Evolutionary conservation across 1,140 invertebrate species (phyloP), one percentile per base, ranked within the genome.

Genomic region (Drosophila tsacasi): DNA sequence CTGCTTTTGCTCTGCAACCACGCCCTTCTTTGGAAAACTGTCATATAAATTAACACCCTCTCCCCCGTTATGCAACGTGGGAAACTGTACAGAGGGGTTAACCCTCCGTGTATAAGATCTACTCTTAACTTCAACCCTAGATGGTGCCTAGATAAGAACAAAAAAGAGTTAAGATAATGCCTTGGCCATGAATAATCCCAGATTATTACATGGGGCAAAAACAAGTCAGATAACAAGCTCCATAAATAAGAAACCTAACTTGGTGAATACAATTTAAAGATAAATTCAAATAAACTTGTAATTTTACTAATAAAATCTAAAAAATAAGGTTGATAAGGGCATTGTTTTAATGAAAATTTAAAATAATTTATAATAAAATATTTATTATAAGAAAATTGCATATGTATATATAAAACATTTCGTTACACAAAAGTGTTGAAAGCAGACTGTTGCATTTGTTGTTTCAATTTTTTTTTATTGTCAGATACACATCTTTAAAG

Each of bases 1-100:
- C 12, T 47, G 10, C 37, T 17, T 35, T 37, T 57, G 10, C 21
- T 63, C 62, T 49, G 47, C 76, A 61, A 59, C 83, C 83, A 85
- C 83, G 83, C 83, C 83, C 83, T 79, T 82, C n/a, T 79, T 76
- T 39, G 44, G 59, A 57, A 37, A 81, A 86, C 83, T 85, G 75
- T 68, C 79, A 86, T 85, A 85, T 85, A 85, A 85, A 82, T 85
- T 72, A 85, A 86, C 74, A 79, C 62, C 69, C 57, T 49, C 57
- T 17, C 12, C 6, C 15, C 17, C 19, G 17, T 15, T 54, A 32
- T 32, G 21, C 27, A 27, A 69, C 44, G 65, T 69, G 65, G 65
- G 69, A 71, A 49, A 69, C 17, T 23, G 54, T 25, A 23, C 58
- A 42, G 69, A n/a, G 19, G 27, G 27, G 44, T 73, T 71, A 67